Evolutionary conservation across 2,888 invertebrate genomes (phyloP).

Genomic region (Hipparchia sbordonii): DNA sequence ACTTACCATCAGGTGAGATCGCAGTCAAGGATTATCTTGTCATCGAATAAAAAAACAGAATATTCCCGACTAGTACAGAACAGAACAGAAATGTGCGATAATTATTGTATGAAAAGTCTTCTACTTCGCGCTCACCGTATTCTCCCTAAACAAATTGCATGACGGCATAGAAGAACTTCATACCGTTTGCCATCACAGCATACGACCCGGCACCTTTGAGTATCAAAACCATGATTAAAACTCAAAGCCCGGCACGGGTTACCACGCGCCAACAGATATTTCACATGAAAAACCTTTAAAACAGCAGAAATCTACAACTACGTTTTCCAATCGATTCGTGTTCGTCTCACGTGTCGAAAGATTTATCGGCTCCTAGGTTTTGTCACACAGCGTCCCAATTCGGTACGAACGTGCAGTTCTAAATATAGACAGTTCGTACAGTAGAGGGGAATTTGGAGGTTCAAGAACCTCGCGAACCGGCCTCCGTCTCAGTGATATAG

Average conservation of each 20-base stretch:
- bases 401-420: slow-evolving; percentile 71
- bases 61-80: background rate
- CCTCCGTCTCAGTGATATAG: slow-evolving; percentile 53
- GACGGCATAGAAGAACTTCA: too few species aligned
- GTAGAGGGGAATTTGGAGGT: slow-evolving; percentile 74
- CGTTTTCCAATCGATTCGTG: background rate
- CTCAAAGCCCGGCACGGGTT: too few species aligned
- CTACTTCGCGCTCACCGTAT: too few species aligned
- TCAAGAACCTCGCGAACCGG: slow-evolving; percentile 78
- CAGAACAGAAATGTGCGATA: background rate
- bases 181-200: too few species aligned
- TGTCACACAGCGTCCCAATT: slow-evolving; percentile 48
- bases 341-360: background rate
- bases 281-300: too few species aligned
- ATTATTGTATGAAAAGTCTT: too few species aligned
- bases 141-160: too few species aligned
- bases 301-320: background rate
- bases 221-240: too few species aligned
- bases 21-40: too few species aligned
- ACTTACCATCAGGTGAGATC: too few species aligned
- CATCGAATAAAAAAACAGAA: background rate
- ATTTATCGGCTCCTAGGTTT: slow-evolving; percentile 27
- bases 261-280: too few species aligned
- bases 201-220: too few species aligned
- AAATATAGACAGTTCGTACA: slow-evolving; percentile 68